Conservation (phyloP, 2,797 vertebrate species). For the Columba guinea region DNA sequence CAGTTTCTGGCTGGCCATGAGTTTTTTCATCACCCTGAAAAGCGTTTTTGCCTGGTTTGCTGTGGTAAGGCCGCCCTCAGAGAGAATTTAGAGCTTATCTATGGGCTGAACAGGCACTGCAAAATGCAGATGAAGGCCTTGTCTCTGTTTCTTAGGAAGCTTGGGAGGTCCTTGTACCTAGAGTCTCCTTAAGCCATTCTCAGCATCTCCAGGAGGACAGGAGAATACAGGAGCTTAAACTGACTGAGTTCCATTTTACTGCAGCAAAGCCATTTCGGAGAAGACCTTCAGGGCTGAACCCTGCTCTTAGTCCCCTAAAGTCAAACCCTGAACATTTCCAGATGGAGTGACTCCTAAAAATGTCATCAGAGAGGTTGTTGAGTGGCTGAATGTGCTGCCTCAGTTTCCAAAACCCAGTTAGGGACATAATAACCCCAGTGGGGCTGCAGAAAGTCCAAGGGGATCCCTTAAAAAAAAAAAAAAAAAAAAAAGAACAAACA, state of each 20-base stretch:
- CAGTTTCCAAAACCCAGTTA: not conserved
- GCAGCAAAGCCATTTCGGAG: not conserved
- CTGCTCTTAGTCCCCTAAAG: not conserved
- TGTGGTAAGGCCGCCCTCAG: slow-evolving; percentile 15
- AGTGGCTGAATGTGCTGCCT: not conserved
- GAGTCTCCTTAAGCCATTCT: not conserved
- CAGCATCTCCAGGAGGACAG: not conserved
- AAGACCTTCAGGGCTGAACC: not conserved
- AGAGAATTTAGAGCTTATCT: slow-evolving; percentile 35
- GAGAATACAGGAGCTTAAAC: not conserved
- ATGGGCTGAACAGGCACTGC: not conserved
- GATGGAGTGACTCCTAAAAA: not conserved
- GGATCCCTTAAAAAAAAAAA: not conserved
- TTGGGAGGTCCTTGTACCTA: not conserved
- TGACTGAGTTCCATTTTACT: not conserved
- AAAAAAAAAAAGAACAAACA: too few relatives aligned
- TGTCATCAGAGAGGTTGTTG: not conserved
- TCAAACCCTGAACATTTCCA: not conserved
- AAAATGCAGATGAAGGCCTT: not conserved
- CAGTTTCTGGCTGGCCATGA: not conserved
- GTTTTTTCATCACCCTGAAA: slow-evolving; percentile 6
- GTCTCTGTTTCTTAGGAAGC: not conserved
- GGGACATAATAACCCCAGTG: not conserved
- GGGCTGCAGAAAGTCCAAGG: not conserved
- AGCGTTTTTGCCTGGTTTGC: not conserved